phyloP scores from a whole-genome alignment of 2,113 vertebrate genomes.

The Steatornis caripensis region DNA sequence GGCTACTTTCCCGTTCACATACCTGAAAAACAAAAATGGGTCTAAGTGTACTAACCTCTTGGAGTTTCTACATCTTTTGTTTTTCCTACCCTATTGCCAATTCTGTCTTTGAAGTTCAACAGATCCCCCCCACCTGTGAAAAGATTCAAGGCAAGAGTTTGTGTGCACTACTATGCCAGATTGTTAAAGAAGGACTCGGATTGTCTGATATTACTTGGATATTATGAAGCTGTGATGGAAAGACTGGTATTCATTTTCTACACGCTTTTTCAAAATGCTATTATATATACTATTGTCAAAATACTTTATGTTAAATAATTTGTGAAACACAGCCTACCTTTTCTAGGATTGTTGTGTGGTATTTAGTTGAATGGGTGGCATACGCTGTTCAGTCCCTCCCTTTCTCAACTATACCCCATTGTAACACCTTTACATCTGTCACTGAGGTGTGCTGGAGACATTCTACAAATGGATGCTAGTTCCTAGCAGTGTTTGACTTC shows the following conservation, averaged over 20 bases:
- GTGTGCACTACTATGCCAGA: neutral
- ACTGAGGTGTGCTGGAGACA: neutral
- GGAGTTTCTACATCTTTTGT: neutral
- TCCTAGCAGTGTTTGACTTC: neutral
- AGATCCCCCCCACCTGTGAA: neutral
- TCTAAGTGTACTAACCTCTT: neutral
- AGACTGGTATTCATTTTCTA: neutral
- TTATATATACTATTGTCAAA: neutral
- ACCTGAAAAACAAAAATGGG: neutral
- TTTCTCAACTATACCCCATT: neutral
- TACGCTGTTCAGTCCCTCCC: neutral
- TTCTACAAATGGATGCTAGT: neutral
- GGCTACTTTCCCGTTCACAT: neutral
- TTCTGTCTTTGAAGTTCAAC: neutral
- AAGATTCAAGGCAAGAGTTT: neutral
- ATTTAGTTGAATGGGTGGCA: neutral
- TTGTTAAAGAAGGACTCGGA: neutral
- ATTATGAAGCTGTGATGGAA: neutral
- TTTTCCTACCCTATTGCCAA: neutral
- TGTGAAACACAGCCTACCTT: neutral
- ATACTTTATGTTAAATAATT: neutral
- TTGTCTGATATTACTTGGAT: neutral
- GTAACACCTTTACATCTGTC: neutral
- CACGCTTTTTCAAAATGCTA: neutral
- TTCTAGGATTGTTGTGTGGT: neutral